Evolutionary conservation across 2,797 vertebrate species (phyloP).

Genomic region (Furcifer pardalis): DNA sequence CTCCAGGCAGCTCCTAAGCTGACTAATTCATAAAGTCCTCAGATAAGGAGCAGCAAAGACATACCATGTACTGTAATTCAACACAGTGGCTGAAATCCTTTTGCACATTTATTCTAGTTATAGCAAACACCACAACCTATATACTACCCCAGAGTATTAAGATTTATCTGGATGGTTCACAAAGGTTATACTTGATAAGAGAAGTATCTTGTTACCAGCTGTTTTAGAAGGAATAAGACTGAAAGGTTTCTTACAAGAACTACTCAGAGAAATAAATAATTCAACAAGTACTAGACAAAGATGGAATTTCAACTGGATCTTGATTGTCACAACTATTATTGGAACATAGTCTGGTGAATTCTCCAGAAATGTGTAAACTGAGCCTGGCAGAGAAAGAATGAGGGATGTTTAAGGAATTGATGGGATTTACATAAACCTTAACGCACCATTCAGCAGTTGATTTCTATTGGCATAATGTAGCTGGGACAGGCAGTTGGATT

Average conservation of each 20-base stretch:
- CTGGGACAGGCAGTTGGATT: too few species aligned
- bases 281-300: background rate
- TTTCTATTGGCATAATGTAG: too few species aligned
- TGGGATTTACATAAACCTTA: too few species aligned
- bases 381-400: background rate
- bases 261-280: background rate
- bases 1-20: background rate
- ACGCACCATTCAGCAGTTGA: too few species aligned
- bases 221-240: background rate
- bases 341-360: background rate
- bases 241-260: background rate
- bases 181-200: too few species aligned
- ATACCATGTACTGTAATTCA: background rate
- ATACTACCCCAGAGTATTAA: too few species aligned
- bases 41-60: background rate
- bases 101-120: too few species aligned
- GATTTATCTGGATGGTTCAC: too few species aligned
- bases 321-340: background rate
- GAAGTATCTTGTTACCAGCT: background rate
- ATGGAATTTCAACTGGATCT: background rate
- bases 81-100: background rate
- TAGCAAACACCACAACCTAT: too few species aligned
- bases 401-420: background rate
- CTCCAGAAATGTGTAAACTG: background rate
- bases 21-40: background rate